Percentiles rank a stretch among this genome's conserved stretches.
phyloP scores from a whole-genome alignment of 2,797 vertebrate genomes.

The Platalea minor region DNA sequence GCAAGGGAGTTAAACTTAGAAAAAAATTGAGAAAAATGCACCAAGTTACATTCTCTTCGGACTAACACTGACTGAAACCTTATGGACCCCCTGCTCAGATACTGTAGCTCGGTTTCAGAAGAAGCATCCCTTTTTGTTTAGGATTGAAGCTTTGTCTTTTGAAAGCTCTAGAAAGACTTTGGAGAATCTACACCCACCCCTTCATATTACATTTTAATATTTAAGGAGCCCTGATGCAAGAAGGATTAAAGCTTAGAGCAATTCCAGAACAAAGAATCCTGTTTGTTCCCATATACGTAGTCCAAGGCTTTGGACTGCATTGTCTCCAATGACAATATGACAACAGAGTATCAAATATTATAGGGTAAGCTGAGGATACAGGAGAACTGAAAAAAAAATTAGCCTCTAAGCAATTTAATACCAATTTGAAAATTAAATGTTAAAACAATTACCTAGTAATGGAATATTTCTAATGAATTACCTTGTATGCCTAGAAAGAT shows the following conservation, averaged over 20 bases:
- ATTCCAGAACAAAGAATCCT: background rate
- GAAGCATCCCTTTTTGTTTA: background rate
- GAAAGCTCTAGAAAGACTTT: background rate
- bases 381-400: background rate
- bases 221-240: background rate
- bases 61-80: background rate
- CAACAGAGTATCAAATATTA: background rate
- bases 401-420: background rate
- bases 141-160: background rate
- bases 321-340: background rate
- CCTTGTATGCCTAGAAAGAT: background rate
- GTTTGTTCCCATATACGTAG: background rate
- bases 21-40: background rate
- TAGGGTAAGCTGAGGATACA: background rate
- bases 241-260: background rate
- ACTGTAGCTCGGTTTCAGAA: background rate
- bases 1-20: background rate
- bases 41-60: background rate
- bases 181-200: background rate
- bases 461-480: background rate
- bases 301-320: background rate
- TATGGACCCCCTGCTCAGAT: background rate
- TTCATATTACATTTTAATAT: background rate
- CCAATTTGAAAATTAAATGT: background rate
- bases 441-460: background rate